These are phyloP conservation scores for Gallinago media DNA, from an alignment of 2,113 vertebrate species.

Conservation along the genomic window DNA sequence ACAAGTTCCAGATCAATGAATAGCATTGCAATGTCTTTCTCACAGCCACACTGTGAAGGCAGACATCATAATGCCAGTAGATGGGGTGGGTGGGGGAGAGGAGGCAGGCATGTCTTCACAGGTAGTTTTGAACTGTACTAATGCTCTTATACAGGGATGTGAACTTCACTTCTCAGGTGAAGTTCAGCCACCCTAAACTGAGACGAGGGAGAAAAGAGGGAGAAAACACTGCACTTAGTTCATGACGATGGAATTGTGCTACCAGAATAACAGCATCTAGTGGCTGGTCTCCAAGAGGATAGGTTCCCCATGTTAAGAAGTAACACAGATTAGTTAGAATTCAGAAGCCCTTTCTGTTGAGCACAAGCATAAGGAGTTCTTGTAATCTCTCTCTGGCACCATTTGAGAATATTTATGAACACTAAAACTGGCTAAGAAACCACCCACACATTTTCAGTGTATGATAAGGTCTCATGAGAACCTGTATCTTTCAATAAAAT, in stretches of 20 bases:
- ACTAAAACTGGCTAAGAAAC: slow-evolving; percentile 38
- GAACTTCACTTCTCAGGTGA: neutral
- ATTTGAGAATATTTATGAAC: slow-evolving; percentile 54
- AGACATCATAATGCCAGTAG: neutral
- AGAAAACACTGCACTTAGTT: neutral
- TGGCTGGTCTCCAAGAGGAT: neutral
- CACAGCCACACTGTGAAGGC: neutral
- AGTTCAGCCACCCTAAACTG: neutral
- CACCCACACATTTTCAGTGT: slow-evolving; percentile 3
- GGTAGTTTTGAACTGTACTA: neutral
- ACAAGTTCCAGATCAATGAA: neutral
- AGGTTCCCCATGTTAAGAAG: neutral
- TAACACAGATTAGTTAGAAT: neutral
- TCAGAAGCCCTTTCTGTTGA: neutral
- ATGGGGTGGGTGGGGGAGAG: neutral
- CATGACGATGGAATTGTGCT: neutral
- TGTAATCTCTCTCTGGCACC: slow-evolving; percentile 2
- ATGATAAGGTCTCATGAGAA: slow-evolving; percentile 23
- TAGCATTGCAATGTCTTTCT: neutral
- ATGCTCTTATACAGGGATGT: neutral
- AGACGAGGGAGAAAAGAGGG: neutral
- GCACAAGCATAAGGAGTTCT: neutral
- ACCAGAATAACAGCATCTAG: neutral
- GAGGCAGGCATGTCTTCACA: neutral
- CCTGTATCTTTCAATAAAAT: neutral